Conservation (phyloP, 2,113 vertebrate genomes). For the Sinocyclocheilus anshuiensis region DNA sequence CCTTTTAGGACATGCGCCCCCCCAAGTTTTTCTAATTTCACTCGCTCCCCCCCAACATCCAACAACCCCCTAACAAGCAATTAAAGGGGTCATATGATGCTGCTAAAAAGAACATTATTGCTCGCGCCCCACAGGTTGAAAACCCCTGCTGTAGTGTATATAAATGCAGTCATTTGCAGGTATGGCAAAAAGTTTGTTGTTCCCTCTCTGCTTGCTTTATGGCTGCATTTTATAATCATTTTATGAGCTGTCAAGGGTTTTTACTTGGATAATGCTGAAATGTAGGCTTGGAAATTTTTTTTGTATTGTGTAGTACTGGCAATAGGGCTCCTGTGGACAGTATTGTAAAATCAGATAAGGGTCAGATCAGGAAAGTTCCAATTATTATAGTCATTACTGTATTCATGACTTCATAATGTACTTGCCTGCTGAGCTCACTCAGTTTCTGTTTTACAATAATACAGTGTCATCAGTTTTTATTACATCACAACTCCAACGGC, state of each 20-base stretch:
- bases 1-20: too few species aligned
- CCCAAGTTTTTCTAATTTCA: too few species aligned
- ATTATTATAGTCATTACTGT: not conserved
- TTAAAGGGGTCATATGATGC: too few species aligned
- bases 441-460: slow-evolving; percentile 13
- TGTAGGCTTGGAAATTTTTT: not conserved
- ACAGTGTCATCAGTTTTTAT: not conserved
- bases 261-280: not conserved
- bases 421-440: slow-evolving; percentile 23
- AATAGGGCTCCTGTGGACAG: not conserved
- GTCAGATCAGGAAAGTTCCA: not conserved
- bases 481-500: not conserved
- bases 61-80: too few species aligned
- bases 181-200: not conserved
- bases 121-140: too few species aligned
- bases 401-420: slow-evolving; percentile 23
- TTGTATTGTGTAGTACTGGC: not conserved
- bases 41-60: too few species aligned
- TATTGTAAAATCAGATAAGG: slow-evolving; percentile 1
- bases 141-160: not conserved
- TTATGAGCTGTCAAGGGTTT: not conserved
- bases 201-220: not conserved
- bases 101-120: too few species aligned
- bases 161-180: not conserved
- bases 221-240: not conserved